Evolutionary conservation across 2,888 invertebrate species (phyloP), one percentile per base, ranked within the genome.

Genomic region (Cremastinae sp.): DNA sequence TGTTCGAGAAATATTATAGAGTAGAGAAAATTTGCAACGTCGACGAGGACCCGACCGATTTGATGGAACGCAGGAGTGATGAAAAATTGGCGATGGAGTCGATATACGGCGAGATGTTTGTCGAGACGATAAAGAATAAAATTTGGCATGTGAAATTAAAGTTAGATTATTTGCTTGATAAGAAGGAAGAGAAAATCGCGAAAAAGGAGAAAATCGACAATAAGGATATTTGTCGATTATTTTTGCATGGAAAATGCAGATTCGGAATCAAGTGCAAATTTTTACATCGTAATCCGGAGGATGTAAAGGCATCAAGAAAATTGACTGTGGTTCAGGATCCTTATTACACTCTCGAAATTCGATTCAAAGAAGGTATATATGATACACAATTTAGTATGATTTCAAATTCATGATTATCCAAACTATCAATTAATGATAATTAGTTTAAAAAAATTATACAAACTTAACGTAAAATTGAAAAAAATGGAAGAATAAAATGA

Each of bases 41-140:
- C 79, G 89, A 90, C 1, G 55, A n/a, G 16, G 41, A 5, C 0
- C 1, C 90, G 77, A 84, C 90, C 1, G 93, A 94, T 82, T 84
- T 94, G 45, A 78, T 92, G 28, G 94, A 94, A 86, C 93, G 93
- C 90, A 91, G 93, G 74, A 90, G 89, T 8, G 96, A 96, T 69
- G 96, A 96, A 84, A 93, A 93, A 87, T 93, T 93, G 78, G 95
- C 94, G 0, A 89, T 96, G 37, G 93, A 94, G 89, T 95, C 95
- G 12, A 96, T 96, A 78, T 96, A 95, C 83, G 95, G 95, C 74
- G 90, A 91, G 35, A 91, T 91, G 35, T 96, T 95, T 86, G 91
- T 90, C 82, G 93, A 94, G 75, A 94, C 94, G 86, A 94, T 95
- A 68, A 91, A 91, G 65, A 93, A 95, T 89, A 83, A 87, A 39